A percentile compares a stretch with the other conserved stretches of the same genome.
Evolutionary conservation across 2,888 invertebrate species (phyloP).

Genomic region (Aleiodes alternator): DNA sequence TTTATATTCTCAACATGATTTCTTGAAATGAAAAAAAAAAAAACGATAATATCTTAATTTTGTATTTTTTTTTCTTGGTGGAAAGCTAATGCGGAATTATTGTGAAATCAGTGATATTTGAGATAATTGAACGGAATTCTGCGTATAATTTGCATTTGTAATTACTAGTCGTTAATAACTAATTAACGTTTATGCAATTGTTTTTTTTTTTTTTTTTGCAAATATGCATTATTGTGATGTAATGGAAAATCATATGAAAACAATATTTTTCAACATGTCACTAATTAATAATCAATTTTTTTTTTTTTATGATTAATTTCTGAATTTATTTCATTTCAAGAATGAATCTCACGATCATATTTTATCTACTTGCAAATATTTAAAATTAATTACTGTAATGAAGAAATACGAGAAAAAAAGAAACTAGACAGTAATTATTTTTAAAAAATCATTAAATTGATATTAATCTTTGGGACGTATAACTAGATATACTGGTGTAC

Average conservation of each 20-base stretch:
- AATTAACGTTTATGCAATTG: slow-evolving; percentile 64
- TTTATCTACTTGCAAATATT: background rate
- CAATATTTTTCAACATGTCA: slow-evolving; percentile 14
- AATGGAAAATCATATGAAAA: slow-evolving; percentile 5
- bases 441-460: background rate
- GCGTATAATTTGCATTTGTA: slow-evolving; percentile 69
- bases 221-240: slow-evolving; percentile 13
- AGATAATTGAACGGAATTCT: slow-evolving; percentile 53
- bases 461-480: slow-evolving; percentile 19
- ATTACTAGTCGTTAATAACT: slow-evolving; percentile 68
- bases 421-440: background rate
- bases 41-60: background rate
- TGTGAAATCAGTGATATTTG: slow-evolving; percentile 35
- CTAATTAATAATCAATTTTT: slow-evolving; percentile 27
- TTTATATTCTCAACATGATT: no score
- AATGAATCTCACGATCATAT: slow-evolving; percentile 1
- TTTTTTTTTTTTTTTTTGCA: slow-evolving; percentile 39
- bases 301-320: slow-evolving; percentile 6
- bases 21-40: background rate
- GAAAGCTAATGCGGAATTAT: slow-evolving; percentile 15
- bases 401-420: background rate
- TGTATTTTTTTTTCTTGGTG: background rate
- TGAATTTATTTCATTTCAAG: background rate
- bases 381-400: background rate
- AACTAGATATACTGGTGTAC: slow-evolving; percentile 22